Conservation (phyloP, 2,113 vertebrate species). For the Orycteropus afer region DNA sequence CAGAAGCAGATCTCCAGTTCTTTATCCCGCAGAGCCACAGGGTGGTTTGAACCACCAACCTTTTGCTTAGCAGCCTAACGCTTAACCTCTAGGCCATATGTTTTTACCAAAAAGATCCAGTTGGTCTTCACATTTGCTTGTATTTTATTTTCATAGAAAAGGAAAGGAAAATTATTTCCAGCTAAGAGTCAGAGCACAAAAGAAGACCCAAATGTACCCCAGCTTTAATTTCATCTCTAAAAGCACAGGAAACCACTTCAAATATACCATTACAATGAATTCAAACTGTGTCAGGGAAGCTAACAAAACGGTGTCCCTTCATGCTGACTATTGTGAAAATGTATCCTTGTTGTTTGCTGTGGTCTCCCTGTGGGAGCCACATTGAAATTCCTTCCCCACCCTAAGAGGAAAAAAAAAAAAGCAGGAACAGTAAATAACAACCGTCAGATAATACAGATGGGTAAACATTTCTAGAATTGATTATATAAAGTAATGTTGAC, state of each 20-base stretch:
- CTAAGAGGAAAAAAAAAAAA: background rate
- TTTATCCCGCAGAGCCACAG: background rate
- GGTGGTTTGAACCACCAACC: background rate
- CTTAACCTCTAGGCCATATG: background rate
- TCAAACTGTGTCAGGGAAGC: slow-evolving; percentile 24
- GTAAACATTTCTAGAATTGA: slow-evolving; percentile 64
- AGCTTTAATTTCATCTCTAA: slow-evolving; percentile 11
- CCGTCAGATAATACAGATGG: slow-evolving; percentile 44
- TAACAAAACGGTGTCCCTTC: background rate
- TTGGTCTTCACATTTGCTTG: background rate
- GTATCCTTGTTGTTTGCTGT: slow-evolving; percentile 19
- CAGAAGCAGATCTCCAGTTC: background rate
- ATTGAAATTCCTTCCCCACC: background rate
- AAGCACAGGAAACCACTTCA: slow-evolving; percentile 47
- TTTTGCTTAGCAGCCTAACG: background rate
- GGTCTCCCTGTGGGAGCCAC: slow-evolving; percentile 5
- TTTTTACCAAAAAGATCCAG: background rate
- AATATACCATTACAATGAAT: slow-evolving; percentile 38
- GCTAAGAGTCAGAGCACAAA: background rate
- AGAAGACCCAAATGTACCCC: background rate
- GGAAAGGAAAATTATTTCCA: background rate
- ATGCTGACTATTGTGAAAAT: slow-evolving; percentile 23
- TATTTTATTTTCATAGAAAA: slow-evolving; percentile 8
- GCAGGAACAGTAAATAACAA: slow-evolving; percentile 65
- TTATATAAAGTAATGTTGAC: slow-evolving; percentile 57